Evolutionary conservation across 1,140 invertebrate species (phyloP).

Genomic region (Aphaenogaster rudis): DNA sequence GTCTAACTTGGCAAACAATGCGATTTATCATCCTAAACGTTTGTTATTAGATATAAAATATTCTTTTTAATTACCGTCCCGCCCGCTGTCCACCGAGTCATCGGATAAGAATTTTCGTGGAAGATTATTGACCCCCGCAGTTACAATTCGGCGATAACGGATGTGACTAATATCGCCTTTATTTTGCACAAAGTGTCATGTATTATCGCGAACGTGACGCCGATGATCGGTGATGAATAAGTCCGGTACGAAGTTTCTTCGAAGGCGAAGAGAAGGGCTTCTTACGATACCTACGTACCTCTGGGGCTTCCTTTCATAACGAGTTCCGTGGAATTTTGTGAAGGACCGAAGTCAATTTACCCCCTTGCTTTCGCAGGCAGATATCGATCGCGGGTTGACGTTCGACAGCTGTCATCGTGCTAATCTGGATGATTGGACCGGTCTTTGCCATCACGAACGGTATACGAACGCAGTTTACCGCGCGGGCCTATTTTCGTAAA

Average conservation of each 20-base stretch:
- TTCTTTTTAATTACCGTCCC: background rate
- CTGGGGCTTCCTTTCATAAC: slow-evolving; percentile 73
- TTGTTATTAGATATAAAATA: background rate
- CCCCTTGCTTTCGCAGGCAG: background rate
- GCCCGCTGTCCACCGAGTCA: too few species aligned
- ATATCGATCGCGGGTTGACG: background rate
- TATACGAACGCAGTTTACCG: background rate
- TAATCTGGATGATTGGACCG: background rate
- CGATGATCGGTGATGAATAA: slow-evolving; percentile 80
- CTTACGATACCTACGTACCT: slow-evolving; percentile 60
- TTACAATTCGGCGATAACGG: slow-evolving; percentile 39
- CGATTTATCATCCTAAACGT: background rate
- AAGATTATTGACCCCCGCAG: slow-evolving; percentile 16
- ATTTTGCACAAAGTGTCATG: slow-evolving; percentile 6
- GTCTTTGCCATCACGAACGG: background rate
- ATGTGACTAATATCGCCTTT: slow-evolving; percentile 41
- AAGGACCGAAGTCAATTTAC: slow-evolving; percentile 41
- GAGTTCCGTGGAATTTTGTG: slow-evolving; percentile 69
- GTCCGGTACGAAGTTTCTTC: slow-evolving; percentile 72
- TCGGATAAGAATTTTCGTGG: background rate
- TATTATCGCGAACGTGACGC: slow-evolving; percentile 55
- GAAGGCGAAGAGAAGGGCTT: slow-evolving; percentile 55
- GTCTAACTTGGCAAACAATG: slow-evolving; percentile 37
- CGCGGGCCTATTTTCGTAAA: slow-evolving; percentile 11
- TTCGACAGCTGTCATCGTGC: slow-evolving; percentile 32